Evolutionary conservation across 2,888 invertebrate species (phyloP).

Genomic region (Drosophila meridiana): DNA sequence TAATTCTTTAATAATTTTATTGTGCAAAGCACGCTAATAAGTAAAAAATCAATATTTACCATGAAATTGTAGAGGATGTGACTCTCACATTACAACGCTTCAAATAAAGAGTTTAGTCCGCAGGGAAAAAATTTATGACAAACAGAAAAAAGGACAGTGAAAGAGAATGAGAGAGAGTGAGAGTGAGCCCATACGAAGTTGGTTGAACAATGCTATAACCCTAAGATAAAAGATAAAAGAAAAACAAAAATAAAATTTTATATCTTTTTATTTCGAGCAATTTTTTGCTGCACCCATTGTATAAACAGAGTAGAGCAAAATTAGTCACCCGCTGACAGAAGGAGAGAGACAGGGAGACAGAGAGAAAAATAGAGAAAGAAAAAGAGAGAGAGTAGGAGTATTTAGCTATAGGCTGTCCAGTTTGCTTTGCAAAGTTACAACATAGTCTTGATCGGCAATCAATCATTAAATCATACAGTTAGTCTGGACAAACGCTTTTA

Average conservation of each 20-base stretch:
- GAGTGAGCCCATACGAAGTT: background rate
- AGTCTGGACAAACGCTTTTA: background rate
- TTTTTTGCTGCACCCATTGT: background rate
- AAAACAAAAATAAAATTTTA: background rate
- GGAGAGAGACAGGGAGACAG: too few species aligned
- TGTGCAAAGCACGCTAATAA: background rate
- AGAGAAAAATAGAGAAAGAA: too few species aligned
- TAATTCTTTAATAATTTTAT: background rate
- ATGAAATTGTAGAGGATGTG: background rate
- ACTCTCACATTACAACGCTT: background rate
- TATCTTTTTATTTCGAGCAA: background rate
- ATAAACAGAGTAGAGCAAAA: too few species aligned
- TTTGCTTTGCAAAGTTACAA: background rate
- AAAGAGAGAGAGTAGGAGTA: too few species aligned
- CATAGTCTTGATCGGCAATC: background rate
- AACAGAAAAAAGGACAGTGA: background rate
- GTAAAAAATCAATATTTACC: background rate
- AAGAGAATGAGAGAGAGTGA: background rate
- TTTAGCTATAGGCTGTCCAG: too few species aligned
- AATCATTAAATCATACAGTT: background rate
- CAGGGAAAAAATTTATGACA: background rate
- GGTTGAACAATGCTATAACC: background rate
- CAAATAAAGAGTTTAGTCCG: background rate
- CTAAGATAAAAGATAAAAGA: constrained; percentile 2
- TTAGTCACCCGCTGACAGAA: too few species aligned